These are phyloP conservation scores for Ceratotherium simum DNA, from an alignment of 2,113 vertebrate genomes.

Conservation along the genomic window DNA sequence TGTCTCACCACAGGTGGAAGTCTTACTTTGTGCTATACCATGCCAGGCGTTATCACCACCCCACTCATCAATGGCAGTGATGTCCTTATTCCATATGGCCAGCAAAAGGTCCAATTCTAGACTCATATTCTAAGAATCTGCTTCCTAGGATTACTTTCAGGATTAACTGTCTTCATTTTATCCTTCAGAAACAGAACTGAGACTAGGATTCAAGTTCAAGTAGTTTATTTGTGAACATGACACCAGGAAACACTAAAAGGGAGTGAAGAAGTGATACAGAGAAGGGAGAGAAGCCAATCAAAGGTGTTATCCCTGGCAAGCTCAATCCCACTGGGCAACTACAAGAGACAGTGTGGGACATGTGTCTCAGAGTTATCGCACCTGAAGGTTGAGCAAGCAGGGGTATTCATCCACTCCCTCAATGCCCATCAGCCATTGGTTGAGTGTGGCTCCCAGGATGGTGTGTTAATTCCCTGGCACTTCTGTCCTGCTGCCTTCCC, in stretches of 20 bases:
- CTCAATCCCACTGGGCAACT: no score
- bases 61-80: neutral
- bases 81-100: neutral
- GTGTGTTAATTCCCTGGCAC: neutral
- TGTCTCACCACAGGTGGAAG: neutral
- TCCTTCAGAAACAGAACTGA: neutral
- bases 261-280: neutral
- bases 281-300: neutral
- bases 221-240: neutral
- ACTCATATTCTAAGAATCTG: neutral
- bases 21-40: neutral
- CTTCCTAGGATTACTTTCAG: neutral
- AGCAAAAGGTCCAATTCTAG: neutral
- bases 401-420: neutral
- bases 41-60: neutral
- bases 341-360: accelerated
- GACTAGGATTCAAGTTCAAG: neutral
- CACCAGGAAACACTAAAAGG: neutral
- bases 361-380: neutral
- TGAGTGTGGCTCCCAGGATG: neutral
- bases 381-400: neutral
- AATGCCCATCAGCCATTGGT: neutral
- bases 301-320: neutral
- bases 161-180: neutral
- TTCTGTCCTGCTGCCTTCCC: neutral